Base-by-base conservation (phyloP, 2,888 invertebrate species). In the Hipparchia semele region DNA sequence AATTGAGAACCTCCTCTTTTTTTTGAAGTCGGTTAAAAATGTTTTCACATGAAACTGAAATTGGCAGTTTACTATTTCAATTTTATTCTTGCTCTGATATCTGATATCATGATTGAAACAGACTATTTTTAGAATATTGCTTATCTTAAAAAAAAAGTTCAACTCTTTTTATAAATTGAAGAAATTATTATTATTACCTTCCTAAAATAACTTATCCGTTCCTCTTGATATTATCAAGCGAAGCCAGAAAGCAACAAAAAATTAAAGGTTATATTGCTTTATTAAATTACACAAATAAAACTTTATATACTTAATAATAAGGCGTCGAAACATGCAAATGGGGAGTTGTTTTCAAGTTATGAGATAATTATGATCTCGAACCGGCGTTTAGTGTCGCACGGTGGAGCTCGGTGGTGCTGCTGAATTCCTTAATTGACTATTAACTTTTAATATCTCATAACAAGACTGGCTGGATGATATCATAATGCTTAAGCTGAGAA, bases 341-440 rank as follows among this genome's bases (percentile, higher is more conserved):
- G 70, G 70, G 70, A 70, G 54, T 73, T 66, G 54, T 67, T 73
- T 70, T 66, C 70, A 73, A 68, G 71, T 71, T 71, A 73, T 64
- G 71, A 68, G 73, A 73, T 71, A 71, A 73, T 73, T 73, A 68
- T 65, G 73, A 59, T 71, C 71, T 62, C 6, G 68, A 71, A 71
- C 53, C 58, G 59, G 71, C 71, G 64, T 68, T 71, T 64, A 71
- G 71, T 59, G 62, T 68, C 58, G 64, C 73, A 23, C 65, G 53
- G 49, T 33, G 66, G 53, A 39, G 61, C 54, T 46, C n/a, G 45
- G 68, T n/a, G 46, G 10, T 65, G 62, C 58, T 65, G 73, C 68
- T 64, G 71, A 72, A 74, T 73, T 72, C 65, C 56, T n/a, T 71
- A 71, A 73, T 71, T 71, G 66, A 54, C 59, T 71, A 45, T 73